These are phyloP conservation scores for Morbakka virulenta DNA, from an alignment of 30 jellyfish, hydroid and myxozoan species.

Conservation along the genomic window DNA sequence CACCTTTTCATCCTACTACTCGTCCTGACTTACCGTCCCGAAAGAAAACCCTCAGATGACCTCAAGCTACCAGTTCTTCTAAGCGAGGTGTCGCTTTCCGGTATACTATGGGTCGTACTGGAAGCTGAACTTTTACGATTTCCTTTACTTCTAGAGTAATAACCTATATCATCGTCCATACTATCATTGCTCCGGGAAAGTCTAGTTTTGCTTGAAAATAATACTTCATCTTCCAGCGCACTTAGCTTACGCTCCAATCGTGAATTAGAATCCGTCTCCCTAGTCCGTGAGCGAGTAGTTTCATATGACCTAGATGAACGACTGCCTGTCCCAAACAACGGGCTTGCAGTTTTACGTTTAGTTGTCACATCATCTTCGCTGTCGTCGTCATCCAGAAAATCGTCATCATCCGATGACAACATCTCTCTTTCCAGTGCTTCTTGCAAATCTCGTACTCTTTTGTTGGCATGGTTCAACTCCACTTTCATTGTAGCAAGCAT, in stretches of 20 bases:
- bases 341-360: background rate
- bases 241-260: conserved; percentile 57
- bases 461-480: conserved; percentile 73
- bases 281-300: background rate
- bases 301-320: background rate
- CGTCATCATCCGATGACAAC: conserved; percentile 77
- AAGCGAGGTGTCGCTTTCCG: background rate
- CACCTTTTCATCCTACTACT: no score
- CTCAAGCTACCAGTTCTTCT: background rate
- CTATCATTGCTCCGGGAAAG: background rate
- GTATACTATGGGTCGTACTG: background rate
- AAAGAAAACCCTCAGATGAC: background rate
- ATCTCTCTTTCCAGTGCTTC: conserved; percentile 89
- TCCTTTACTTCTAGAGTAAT: background rate
- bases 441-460: conserved; percentile 88
- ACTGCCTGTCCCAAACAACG: background rate
- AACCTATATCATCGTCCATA: background rate
- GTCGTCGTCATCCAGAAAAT: conserved; percentile 37
- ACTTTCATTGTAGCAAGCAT: conserved; percentile 57
- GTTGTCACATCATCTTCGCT: background rate
- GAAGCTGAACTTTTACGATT: background rate
- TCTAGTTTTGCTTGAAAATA: background rate
- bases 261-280: background rate
- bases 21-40: background rate
- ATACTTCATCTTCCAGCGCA: conserved; percentile 62